Base-by-base conservation (phyloP, 35 echinoderm and acorn worm species). In the Heliocidaris tuberculata region DNA sequence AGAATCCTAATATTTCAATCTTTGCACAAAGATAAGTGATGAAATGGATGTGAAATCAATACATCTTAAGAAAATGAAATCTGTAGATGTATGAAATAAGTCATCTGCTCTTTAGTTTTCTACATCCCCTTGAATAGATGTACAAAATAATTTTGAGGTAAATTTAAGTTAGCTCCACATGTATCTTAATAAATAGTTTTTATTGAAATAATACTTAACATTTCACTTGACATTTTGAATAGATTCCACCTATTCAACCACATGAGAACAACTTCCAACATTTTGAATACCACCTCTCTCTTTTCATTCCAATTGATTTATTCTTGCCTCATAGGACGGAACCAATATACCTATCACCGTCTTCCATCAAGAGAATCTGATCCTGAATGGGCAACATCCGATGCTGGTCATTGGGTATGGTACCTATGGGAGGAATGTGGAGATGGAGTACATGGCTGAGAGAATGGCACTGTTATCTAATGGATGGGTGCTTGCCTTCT, bases 401-500 rank as follows among this genome's bases (percentile, higher is more conserved):
- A 48, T 96, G 48, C 60, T 96, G 50, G 71, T 96, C 4, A 48
- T 59, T 86, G 90, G 60, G 7, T 96, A 96, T 86, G 95, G 95
- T 86, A 92, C 95, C 85, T 87, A 96, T 96, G 95, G 95, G 7
- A 86, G 70, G 6, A 92, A 88, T 94, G 31, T 96, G 6, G 95
- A 96, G 16, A 94, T 94, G 78, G 61, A 94, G 9, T 94, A 86
- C 71, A 85, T 24, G 30, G 24, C 95, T 13, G 92, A 93, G 56
- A 94, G 60, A 49, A 88, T 86, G 32, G 70, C 85, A 24, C 47
- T 96, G 29, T 71, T 96, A 16, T 70, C 93, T 49, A 86, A 78
- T 92, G 95, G 95, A 54, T 96, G 95, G 95, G 92, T 96, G 48
- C 42, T 96, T 50, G 95, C 95, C 3, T 96, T 86, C 48, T 88